Percentiles rank a stretch among this genome's conserved stretches.
Evolutionary conservation across 2,797 vertebrate genomes (phyloP).

Genomic region (Enteromius fasciolatus): DNA sequence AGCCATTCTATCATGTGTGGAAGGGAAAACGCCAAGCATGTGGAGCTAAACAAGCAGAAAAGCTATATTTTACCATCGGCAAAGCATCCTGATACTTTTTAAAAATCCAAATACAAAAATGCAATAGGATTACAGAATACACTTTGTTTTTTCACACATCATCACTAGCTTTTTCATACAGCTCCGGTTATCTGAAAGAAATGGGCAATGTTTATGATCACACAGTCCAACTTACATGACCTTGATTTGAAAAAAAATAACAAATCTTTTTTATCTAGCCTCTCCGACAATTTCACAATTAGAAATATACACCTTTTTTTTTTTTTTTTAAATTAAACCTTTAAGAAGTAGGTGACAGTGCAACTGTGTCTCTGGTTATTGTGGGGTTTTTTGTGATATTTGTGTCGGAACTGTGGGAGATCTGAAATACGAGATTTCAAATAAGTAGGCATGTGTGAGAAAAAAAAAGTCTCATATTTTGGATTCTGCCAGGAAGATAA

Average conservation of each 20-base stretch:
- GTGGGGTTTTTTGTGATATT: background rate
- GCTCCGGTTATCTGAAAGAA: background rate
- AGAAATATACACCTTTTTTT: background rate
- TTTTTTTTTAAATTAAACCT: no score
- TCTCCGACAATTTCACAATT: background rate
- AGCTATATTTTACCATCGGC: background rate
- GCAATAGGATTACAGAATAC: background rate
- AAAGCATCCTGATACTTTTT: background rate
- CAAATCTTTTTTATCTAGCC: background rate
- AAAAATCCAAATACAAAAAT: background rate
- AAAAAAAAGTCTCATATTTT: background rate
- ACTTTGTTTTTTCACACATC: background rate
- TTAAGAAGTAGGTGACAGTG: background rate
- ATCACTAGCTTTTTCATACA: background rate
- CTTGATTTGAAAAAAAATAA: background rate
- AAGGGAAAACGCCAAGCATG: background rate
- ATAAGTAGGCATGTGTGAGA: background rate
- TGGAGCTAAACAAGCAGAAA: slow-evolving; percentile 3
- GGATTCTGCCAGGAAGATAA: background rate
- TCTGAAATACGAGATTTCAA: background rate
- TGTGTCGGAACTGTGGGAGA: background rate
- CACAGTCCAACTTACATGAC: background rate
- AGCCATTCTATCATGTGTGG: slow-evolving; percentile 2
- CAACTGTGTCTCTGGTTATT: background rate
- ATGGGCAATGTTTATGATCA: background rate